These are phyloP conservation scores for Auanema sp. DNA, from an alignment of 2,888 invertebrate species.

Conservation along the genomic window DNA sequence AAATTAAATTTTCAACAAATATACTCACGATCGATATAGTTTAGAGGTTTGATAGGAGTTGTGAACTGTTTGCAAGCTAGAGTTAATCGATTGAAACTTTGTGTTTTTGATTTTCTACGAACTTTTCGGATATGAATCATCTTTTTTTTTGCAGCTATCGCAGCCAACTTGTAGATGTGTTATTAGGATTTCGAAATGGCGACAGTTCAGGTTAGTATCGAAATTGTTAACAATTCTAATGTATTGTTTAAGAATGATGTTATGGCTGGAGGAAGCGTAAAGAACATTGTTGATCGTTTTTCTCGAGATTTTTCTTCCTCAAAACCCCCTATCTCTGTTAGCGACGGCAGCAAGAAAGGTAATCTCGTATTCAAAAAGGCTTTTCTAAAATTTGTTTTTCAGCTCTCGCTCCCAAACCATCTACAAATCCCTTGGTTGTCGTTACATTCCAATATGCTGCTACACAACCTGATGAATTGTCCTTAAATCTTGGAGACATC, in stretches of 20 bases:
- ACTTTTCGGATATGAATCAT: background rate
- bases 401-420: slow-evolving; percentile 1
- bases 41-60: too few relatives aligned
- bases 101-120: too few relatives aligned
- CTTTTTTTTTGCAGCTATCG: background rate
- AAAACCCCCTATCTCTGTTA: slow-evolving; percentile 14
- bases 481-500: slow-evolving; percentile 82
- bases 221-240: background rate
- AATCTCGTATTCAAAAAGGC: background rate
- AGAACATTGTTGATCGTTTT: slow-evolving; percentile 44
- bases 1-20: too few relatives aligned
- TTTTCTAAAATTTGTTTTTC: background rate
- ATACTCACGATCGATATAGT: too few relatives aligned
- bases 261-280: slow-evolving; percentile 37
- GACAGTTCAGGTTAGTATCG: slow-evolving; percentile 3
- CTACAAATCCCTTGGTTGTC: slow-evolving; percentile 12
- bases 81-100: too few relatives aligned
- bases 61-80: too few relatives aligned
- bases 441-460: slow-evolving; percentile 74
- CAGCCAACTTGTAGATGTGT: slow-evolving; percentile 9
- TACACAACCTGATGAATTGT: slow-evolving; percentile 88
- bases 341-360: background rate
- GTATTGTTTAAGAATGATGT: slow-evolving; percentile 31
- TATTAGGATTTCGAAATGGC: slow-evolving; percentile 12
- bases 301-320: slow-evolving; percentile 22